A percentile compares a stretch with the other conserved stretches of the same genome.
These are phyloP conservation scores for Parauchenoglanis ngamensis DNA, from an alignment of 2,797 vertebrate species.

Conservation along the genomic window DNA sequence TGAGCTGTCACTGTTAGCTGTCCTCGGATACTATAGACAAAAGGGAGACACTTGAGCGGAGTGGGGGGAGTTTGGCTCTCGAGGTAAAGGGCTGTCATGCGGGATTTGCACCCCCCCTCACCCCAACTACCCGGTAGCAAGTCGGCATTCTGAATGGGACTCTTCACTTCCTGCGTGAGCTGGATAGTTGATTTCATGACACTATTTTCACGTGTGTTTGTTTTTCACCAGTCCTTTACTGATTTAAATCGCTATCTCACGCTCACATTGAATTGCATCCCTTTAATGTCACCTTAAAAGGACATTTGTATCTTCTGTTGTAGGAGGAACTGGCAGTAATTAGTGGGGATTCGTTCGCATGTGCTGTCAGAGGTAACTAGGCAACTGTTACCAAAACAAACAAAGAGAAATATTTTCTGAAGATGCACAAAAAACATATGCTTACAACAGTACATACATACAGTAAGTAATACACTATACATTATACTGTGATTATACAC, in stretches of 20 bases:
- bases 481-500: not conserved
- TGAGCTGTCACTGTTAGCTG: slow-evolving; percentile 72
- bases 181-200: slow-evolving; percentile 69
- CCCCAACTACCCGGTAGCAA: slow-evolving; percentile 35
- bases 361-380: slow-evolving; percentile 32
- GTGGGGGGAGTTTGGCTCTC: slow-evolving; percentile 72
- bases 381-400: slow-evolving; percentile 74
- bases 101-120: slow-evolving; percentile 58
- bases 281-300: slow-evolving; percentile 77
- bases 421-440: not conserved
- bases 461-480: not conserved
- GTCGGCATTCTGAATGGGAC: slow-evolving; percentile 63
- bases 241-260: slow-evolving; percentile 63
- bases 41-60: slow-evolving; percentile 71
- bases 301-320: slow-evolving; percentile 72
- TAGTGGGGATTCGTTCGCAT: slow-evolving; percentile 65
- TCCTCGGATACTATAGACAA: slow-evolving; percentile 66
- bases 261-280: slow-evolving; percentile 66
- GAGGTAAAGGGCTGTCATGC: slow-evolving; percentile 64
- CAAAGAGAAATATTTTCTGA: slow-evolving; percentile 37
- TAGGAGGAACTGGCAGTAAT: slow-evolving; percentile 74
- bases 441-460: not conserved
- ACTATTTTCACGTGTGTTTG: not conserved
- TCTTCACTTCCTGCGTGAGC: slow-evolving; percentile 69
- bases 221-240: slow-evolving; percentile 48